These are phyloP conservation scores for Astatoreochromis straeleni DNA, from an alignment of 2,113 vertebrate species.

Conservation along the genomic window DNA sequence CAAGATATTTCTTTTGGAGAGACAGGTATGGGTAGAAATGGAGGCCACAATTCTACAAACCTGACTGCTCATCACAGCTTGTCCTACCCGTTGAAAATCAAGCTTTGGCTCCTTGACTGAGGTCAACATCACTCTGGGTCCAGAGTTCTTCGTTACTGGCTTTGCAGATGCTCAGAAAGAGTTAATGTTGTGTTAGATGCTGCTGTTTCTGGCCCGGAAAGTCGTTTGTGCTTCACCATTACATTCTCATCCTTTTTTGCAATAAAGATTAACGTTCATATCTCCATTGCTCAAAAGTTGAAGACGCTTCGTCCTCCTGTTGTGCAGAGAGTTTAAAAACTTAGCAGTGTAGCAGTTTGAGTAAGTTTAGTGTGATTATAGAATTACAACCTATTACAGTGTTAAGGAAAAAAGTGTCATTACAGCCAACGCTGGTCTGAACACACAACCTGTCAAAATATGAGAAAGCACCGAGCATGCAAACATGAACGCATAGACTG, in stretches of 20 bases:
- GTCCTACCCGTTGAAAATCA: neutral
- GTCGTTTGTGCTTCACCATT: neutral
- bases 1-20: neutral
- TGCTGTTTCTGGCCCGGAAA: neutral
- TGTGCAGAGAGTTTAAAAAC: neutral
- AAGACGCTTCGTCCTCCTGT: neutral
- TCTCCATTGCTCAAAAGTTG: neutral
- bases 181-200: neutral
- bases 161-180: neutral
- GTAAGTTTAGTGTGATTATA: neutral
- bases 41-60: neutral
- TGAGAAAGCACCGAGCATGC: neutral
- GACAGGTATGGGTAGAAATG: neutral
- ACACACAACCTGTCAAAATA: neutral
- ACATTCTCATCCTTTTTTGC: neutral
- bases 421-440: neutral
- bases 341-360: neutral
- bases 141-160: neutral
- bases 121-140: neutral
- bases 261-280: neutral
- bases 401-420: neutral
- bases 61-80: neutral
- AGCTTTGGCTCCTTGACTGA: neutral
- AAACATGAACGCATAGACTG: neutral
- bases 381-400: neutral